Conservation (phyloP, 2,888 invertebrate species). For the Amphipyra berbera region DNA sequence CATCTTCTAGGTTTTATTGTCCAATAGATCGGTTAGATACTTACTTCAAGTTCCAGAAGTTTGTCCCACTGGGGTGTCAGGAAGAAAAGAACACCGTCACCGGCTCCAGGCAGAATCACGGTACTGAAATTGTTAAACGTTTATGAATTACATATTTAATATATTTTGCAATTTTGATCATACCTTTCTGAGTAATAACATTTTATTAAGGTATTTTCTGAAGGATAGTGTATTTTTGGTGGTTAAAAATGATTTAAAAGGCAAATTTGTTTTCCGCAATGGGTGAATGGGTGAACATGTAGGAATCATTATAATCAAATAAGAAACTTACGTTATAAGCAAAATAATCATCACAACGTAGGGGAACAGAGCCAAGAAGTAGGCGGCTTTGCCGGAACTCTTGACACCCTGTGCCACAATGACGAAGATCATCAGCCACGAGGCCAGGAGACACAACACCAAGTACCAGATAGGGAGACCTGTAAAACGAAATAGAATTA, state of each 20-base stretch:
- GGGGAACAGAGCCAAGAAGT: constrained; percentile 97
- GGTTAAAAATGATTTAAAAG: background rate
- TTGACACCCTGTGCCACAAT: constrained; percentile 93
- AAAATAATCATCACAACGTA: constrained; percentile 94
- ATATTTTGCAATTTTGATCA: too few relatives aligned
- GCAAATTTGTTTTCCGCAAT: background rate
- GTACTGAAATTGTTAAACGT: constrained; percentile 77
- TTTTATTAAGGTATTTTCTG: too few relatives aligned
- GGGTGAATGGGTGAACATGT: background rate
- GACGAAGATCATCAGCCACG: constrained; percentile 92
- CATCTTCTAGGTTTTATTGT: too few relatives aligned
- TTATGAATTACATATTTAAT: background rate
- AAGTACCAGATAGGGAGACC: constrained; percentile 93
- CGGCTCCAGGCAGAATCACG: constrained; percentile 92
- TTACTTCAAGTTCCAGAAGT: constrained; percentile 92
- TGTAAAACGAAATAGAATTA: constrained; percentile 48
- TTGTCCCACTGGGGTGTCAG: constrained; percentile 94
- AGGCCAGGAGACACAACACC: constrained; percentile 90
- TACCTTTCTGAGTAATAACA: too few relatives aligned
- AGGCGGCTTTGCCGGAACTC: constrained; percentile 95
- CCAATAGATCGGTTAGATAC: constrained; percentile 45
- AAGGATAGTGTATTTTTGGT: too few relatives aligned
- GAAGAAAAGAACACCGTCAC: constrained; percentile 92
- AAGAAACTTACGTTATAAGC: constrained; percentile 88
- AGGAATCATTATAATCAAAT: background rate